Conservation (phyloP, 2,888 invertebrate species). For the Acleris emargana region DNA sequence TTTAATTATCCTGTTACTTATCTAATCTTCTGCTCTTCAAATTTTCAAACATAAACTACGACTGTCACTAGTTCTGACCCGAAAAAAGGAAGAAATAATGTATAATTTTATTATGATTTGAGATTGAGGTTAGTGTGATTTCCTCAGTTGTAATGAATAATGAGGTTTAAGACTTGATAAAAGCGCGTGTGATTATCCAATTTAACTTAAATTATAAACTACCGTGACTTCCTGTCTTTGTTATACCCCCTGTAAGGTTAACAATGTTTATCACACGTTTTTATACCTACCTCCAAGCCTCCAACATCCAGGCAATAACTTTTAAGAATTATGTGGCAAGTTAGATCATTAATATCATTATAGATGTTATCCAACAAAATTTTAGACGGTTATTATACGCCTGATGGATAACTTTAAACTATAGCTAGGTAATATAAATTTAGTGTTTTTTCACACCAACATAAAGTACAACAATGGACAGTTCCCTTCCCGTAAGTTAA, state of each 20-base stretch:
- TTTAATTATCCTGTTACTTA: too few relatives aligned
- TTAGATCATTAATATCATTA: slow-evolving; percentile 5
- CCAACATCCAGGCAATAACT: slow-evolving; percentile 18
- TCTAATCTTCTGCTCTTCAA: too few relatives aligned
- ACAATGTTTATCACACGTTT: slow-evolving; percentile 26
- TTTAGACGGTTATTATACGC: not conserved
- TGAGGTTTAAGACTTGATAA: slow-evolving; percentile 6
- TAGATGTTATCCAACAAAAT: not conserved
- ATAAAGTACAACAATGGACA: too few relatives aligned
- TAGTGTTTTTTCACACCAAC: too few relatives aligned
- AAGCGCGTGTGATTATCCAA: slow-evolving; percentile 15
- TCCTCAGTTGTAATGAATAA: too few relatives aligned
- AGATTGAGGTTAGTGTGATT: too few relatives aligned
- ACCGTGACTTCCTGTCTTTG: slow-evolving; percentile 25
- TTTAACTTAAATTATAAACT: slow-evolving; percentile 20
- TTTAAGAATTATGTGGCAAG: slow-evolving; percentile 17
- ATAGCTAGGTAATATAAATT: not conserved
- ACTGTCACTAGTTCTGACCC: too few relatives aligned
- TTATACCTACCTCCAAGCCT: slow-evolving; percentile 18
- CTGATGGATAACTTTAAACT: not conserved
- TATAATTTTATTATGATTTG: too few relatives aligned
- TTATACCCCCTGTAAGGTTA: slow-evolving; percentile 8
- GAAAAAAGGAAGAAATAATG: too few relatives aligned
- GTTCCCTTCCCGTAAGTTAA: too few relatives aligned
- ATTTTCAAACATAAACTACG: too few relatives aligned